Base-by-base conservation (phyloP, 2,797 vertebrate genomes). In the Pipistrellus nathusii region DNA sequence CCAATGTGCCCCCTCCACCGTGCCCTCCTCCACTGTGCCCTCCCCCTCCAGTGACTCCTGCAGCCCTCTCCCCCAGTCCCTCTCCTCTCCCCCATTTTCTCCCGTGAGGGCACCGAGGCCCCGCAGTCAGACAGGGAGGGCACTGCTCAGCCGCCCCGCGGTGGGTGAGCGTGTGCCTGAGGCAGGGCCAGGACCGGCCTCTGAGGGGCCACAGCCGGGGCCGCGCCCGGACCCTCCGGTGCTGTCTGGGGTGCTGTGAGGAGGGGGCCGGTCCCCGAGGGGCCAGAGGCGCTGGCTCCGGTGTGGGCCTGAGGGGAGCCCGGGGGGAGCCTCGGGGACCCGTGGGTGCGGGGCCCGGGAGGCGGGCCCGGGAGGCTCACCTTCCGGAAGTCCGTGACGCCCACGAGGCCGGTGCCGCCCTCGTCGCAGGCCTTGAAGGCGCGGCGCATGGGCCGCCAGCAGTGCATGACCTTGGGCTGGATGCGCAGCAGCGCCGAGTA, bases 361-460 rank as follows among this genome's bases (percentile, higher is more conserved):
- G 3, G 38, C 6, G 38, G 38, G 38, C 7, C 38, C 1, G 38
- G 38, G 38, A 38, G 38, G 46, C 96, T 96, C 97, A 98, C 98
- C 98, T 98, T 98, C 96, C 98, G 98, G 97, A 99, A 99, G 88
- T 98, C 97, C 12, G 97, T 97, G 51, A 98, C 68, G 0, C 95
- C 97, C 73, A 99, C 94, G 0, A 97, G 95, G 48, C 98, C 98
- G 0, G 97, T 96, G 4, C 73, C 92, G 0, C 2, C 88, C 85
- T 83, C 87, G 14, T 99, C 98, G 4, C 44, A 98, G 12, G 94
- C 86, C 88, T 98, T 97, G 92, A 99, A 98, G 0, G 94, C 95
- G n/a, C 92, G 85, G 35, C 98, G 98, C 97, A 98, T 96, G 3
- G 98, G 94, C 87, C 97, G 97, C 98, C 98, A 99, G 96, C 97